phyloP scores from a whole-genome alignment of 2,797 vertebrate species.

The Odontamblyopus rebecca region DNA sequence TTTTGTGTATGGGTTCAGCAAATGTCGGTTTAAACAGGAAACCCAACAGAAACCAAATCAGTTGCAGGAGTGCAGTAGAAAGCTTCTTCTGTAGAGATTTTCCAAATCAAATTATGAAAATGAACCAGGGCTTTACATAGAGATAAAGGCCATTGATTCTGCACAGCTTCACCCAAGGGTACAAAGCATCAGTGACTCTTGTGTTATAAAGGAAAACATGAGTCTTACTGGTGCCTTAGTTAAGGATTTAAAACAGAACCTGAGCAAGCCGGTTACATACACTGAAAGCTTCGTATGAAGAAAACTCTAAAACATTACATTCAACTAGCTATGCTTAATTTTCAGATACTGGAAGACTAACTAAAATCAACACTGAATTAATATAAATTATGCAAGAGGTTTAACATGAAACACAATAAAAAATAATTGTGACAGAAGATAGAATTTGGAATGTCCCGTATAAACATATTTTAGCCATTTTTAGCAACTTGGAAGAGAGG shows the following conservation, averaged over 20 bases:
- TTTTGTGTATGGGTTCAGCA: slow-evolving; percentile 1
- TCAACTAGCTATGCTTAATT: no score
- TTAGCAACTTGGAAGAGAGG: background rate
- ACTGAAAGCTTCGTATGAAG: no score
- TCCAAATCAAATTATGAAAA: slow-evolving; percentile 13
- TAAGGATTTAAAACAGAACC: no score
- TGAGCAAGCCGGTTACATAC: no score
- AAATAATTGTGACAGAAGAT: background rate
- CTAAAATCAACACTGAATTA: background rate
- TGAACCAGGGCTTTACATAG: background rate
- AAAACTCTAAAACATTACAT: no score
- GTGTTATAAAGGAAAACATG: no score
- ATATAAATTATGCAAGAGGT: background rate
- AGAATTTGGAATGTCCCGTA: background rate
- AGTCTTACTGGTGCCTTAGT: no score
- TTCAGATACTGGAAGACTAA: no score
- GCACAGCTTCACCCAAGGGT: background rate
- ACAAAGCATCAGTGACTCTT: background rate
- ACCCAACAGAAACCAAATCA: background rate
- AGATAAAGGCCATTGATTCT: background rate
- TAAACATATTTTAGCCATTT: no score
- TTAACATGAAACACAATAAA: background rate
- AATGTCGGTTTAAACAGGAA: slow-evolving; percentile 19
- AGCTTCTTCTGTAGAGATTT: background rate
- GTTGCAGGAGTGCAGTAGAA: background rate